Base-by-base conservation (phyloP, 2,888 invertebrate genomes). In the Lithophane ornitopus region DNA sequence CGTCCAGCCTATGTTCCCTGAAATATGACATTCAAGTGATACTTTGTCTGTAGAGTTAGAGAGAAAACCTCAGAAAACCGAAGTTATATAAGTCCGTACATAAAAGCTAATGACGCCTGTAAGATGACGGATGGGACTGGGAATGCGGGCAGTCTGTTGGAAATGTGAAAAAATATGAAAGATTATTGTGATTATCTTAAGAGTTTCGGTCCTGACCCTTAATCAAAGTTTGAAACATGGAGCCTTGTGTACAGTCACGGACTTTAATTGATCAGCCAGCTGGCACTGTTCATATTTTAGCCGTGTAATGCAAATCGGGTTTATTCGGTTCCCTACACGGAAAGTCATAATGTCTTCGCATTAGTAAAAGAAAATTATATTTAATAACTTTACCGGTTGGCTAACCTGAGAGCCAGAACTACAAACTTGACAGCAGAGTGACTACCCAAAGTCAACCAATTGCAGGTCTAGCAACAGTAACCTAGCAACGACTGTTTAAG, bases 81-180 rank as follows among this genome's bases (percentile, higher is more conserved):
- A 84, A 86, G 63, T 72, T 70, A 67, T 75, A 72, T 73, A 76
- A 70, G 70, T 70, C 44, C 74, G 69, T 65, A 72, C 72, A 79
- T 86, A 73, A 85, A 82, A 82, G 63, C 85, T 77, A 82, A 79
- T 76, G 86, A 75, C 71, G 74, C 72, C 74, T 76, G 80, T 83
- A 77, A 73, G 63, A 80, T 74, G 86, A 83, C 73, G 67, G 62
- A 86, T 83, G 74, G 74, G 46, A 19, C 59, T 54, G 52, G 22
- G 26, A 70, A 78, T 69, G 74, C 52, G 66, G 65, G 4, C 39
- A 67, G 67, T 65, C 72, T 70, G 66, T 39, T 28, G 52, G 66
- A 59, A 68, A 80, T 65, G 61, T 68, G 68, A 74, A 75, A 63
- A 77, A 83, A 74, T 80, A 72, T 66, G 49, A 75, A 74, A 70